Base-by-base conservation (phyloP, 1,140 invertebrate genomes). In the Diachasma alloeum region DNA sequence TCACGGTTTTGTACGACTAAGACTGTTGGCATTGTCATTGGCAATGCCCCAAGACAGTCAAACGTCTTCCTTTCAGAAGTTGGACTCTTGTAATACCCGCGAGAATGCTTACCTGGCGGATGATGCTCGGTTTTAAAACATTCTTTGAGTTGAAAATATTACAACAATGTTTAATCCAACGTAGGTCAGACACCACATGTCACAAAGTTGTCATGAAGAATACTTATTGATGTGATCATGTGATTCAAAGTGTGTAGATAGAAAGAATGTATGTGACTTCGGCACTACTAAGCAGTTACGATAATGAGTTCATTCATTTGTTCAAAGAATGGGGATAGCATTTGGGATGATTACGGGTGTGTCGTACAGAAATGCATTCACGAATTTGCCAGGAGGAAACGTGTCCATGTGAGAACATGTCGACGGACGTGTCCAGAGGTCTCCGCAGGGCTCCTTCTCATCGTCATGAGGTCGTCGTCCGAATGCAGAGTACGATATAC, bases 381-480 rank as follows among this genome's bases (percentile, higher is more conserved):
- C 59, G 24, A 63, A 63, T 63, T 63, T 10, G 59, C 24, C 24
- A 63, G 59, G 59, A 63, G 22, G 59, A 19, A 63, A 26, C 59
- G 59, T 24, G 59, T 63, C 59, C 24, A 63, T 63, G 59, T 63
- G 59, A 63, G 24, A 66, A 74, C 73, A 68, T 56, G 73, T 74
- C 59, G 73, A 67, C 36, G 63, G 24, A 74, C 73, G 73, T 74
- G 73, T 74, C 72, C 48, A 74, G 53, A 17, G 67, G 70, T 74
- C 26, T 53, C 73, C 3, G 69, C 39, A 37, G 26, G 48, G 69
- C 19, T 48, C 42, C 39, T 72, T 53, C 74, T 36, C 75, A 26
- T 39, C 44, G 24, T 46, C 26, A 72, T 24, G 67, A 59, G 73
- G 24, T 78, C 68, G 46, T 75, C 42, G 59, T 59, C 74, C 77